These are phyloP conservation scores for Silurus meridionalis DNA, from an alignment of 2,113 vertebrate genomes.

Conservation along the genomic window DNA sequence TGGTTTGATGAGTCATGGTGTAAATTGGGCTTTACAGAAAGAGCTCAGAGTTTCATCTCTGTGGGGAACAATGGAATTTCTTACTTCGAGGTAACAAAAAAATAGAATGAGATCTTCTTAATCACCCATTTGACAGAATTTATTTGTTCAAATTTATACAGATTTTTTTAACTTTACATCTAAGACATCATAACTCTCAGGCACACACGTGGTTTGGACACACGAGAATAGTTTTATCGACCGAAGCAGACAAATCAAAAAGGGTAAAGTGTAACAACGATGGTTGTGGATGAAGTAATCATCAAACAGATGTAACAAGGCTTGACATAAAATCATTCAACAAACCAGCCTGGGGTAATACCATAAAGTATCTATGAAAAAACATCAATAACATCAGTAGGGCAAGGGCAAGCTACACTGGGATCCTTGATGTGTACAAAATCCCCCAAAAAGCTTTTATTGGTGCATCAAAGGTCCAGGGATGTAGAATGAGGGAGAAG, in stretches of 20 bases:
- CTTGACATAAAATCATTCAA: not conserved
- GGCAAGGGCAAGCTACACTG: too few species aligned
- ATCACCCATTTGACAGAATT: not conserved
- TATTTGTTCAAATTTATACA: not conserved
- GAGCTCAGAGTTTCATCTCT: not conserved
- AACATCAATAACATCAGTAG: too few species aligned
- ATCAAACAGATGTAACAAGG: not conserved
- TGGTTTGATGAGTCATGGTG: constrained; percentile 12
- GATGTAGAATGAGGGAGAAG: not conserved
- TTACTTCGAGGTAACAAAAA: not conserved
- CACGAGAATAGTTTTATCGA: not conserved
- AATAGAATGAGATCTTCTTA: not conserved
- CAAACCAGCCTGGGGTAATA: not conserved
- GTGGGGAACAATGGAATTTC: not conserved
- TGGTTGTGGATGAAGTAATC: not conserved
- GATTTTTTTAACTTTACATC: not conserved
- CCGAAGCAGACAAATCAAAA: not conserved
- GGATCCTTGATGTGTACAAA: too few species aligned
- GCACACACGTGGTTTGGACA: not conserved
- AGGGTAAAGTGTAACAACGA: not conserved
- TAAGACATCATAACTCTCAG: not conserved
- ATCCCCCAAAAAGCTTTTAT: not conserved
- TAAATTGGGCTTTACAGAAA: not conserved
- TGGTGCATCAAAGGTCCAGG: not conserved
- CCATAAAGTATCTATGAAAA: not conserved